Base-by-base conservation (phyloP, 2,888 invertebrate species). In the Epirrhoe alternata region DNA sequence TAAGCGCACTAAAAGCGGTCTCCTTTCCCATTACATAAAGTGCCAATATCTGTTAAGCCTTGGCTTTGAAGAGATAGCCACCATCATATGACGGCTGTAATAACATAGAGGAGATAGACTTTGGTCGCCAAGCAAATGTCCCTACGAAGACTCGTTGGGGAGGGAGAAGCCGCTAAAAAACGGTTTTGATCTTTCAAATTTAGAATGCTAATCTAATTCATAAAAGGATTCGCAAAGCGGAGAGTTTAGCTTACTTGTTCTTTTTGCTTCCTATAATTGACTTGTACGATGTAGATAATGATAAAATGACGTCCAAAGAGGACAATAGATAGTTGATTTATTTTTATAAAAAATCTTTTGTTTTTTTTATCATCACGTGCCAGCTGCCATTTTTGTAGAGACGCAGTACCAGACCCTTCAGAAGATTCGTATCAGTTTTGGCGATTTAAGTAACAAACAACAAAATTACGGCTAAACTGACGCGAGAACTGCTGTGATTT, bases 361-460 rank as follows among this genome's bases (percentile, higher is more conserved):
- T 4, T 4, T 33, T 33, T 33, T 33, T 7, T 0, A 1, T 33
- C 6, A 5, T 33, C 33, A 7, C 12, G 10, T 42, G 38, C 3
- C 12, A 4, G 38, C 12, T 12, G 38, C 10, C 12, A 12, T 8
- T 42, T 12, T 42, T 42, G 10, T 12, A 42, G 12, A 42, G 38
- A 42, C 38, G 6, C 8, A n/a, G 66, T 67, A 57, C 74, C 77
- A 74, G 79, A 76, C 78, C 76, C 73, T 75, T 70, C 65, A 71
- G 66, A 72, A 73, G 73, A 80, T 82, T 79, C 73, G 70, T 82
- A 81, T 80, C 76, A 74, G 76, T 81, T 77, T 72, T 76, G 76
- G 72, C 70, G 77, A 78, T 80, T 79, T 76, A 73, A 80, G 78
- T 81, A 76, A 76, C 79, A 77, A 74, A n/a, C 6, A 1, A 14